Evolutionary conservation across 1,140 invertebrate genomes (phyloP).

Genomic region (Macrobrachium nipponense): DNA sequence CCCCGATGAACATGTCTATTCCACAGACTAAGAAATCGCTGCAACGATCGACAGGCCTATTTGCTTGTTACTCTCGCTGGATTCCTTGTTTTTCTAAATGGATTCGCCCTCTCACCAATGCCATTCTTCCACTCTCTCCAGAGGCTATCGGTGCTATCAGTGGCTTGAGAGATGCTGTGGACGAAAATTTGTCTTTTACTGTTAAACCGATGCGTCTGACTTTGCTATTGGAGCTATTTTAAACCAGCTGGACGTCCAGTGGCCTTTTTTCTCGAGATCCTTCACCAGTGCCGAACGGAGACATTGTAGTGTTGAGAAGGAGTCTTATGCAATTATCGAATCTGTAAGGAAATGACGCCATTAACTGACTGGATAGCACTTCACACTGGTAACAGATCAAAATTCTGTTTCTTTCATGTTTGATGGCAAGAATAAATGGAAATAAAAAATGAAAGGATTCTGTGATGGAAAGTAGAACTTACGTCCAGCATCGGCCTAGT

Average conservation of each 20-base stretch:
- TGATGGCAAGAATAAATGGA: constrained; percentile 45
- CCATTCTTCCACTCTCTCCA: constrained; percentile 11
- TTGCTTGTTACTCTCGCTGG: constrained; percentile 52
- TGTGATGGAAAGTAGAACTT: constrained; percentile 63
- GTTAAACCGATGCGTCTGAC: constrained; percentile 58
- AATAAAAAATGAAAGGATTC: constrained; percentile 65
- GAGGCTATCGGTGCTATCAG: constrained; percentile 11
- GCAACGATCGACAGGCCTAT: constrained; percentile 26
- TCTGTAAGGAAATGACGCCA: constrained; percentile 48
- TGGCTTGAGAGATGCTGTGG: constrained; percentile 29
- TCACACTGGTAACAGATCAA: constrained; percentile 63
- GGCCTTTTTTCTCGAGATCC: constrained; percentile 61
- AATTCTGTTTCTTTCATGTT: constrained; percentile 62
- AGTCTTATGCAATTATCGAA: too few relatives aligned
- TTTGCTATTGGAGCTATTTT: constrained; percentile 62
- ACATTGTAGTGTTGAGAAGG: constrained; percentile 58
- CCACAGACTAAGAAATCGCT: constrained; percentile 31
- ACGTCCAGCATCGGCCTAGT: too few relatives aligned
- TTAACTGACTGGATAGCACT: constrained; percentile 58
- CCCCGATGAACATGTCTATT: constrained; percentile 41
- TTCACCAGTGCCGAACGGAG: background rate
- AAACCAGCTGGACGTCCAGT: constrained; percentile 33
- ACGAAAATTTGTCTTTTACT: too few relatives aligned
- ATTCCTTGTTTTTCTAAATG: constrained; percentile 15
- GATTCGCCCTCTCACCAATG: constrained; percentile 17